A percentile compares a stretch with the other conserved stretches of the same genome.
These are phyloP conservation scores for Hemiprocne comata DNA, from an alignment of 2,113 vertebrate species.

Conservation along the genomic window DNA sequence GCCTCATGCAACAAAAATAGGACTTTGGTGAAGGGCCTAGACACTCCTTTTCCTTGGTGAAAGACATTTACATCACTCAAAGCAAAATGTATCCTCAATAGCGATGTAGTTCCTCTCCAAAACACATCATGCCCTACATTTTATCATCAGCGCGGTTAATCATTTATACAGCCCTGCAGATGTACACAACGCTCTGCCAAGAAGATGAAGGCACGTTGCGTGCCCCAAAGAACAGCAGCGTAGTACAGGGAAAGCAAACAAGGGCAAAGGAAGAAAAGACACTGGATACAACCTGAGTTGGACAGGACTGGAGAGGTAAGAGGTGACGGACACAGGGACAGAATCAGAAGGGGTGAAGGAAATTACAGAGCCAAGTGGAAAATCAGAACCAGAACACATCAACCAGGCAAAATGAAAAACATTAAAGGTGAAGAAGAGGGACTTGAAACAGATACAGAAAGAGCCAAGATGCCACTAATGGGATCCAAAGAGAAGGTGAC, in stretches of 20 bases:
- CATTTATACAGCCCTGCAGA: background rate
- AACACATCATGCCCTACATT: background rate
- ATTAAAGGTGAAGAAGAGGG: background rate
- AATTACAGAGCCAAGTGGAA: background rate
- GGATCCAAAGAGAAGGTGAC: background rate
- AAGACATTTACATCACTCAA: background rate
- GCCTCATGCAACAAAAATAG: background rate
- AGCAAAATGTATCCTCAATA: background rate
- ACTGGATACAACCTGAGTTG: background rate
- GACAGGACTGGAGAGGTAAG: background rate
- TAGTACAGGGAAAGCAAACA: background rate
- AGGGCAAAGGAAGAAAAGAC: background rate
- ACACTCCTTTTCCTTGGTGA: background rate
- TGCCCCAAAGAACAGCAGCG: background rate
- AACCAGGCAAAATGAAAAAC: background rate
- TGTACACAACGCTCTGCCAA: background rate
- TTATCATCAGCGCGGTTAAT: background rate
- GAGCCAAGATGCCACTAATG: background rate
- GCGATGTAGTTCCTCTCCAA: background rate
- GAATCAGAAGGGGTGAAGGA: accelerated
- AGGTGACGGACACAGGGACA: background rate
- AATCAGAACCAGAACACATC: background rate
- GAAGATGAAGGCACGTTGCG: background rate
- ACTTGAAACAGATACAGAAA: background rate
- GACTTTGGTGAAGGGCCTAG: background rate